Evolutionary conservation across 2,797 vertebrate species (phyloP).

Genomic region (Denticeps clupeoides): DNA sequence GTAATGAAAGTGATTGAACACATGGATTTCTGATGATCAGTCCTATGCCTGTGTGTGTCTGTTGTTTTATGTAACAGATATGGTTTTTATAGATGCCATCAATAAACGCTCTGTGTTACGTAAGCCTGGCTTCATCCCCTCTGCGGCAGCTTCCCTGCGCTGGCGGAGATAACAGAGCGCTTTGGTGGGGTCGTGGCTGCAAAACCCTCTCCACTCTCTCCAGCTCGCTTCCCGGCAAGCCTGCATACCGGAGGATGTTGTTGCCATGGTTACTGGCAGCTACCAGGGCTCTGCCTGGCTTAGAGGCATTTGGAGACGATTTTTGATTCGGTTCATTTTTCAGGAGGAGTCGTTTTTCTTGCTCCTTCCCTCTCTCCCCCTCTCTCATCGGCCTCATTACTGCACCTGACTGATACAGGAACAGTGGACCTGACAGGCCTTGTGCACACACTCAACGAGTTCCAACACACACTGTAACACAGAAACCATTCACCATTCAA

Average conservation of each 20-base stretch:
- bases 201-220: conserved; percentile 34
- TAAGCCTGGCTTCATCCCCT: conserved; percentile 11
- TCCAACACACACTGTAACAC: too few species aligned
- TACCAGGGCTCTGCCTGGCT: conserved; percentile 14
- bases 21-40: not conserved
- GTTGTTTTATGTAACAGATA: conserved; percentile 25
- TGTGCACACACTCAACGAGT: too few species aligned
- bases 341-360: not conserved
- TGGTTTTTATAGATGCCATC: conserved; percentile 18
- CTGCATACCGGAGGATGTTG: conserved; percentile 31
- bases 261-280: conserved; percentile 28
- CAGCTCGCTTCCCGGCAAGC: conserved; percentile 27
- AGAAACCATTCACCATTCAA: too few species aligned
- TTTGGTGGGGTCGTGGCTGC: conserved; percentile 32
- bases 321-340: not conserved
- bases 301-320: conserved; percentile 10
- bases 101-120: conserved; percentile 21
- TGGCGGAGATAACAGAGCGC: conserved; percentile 34
- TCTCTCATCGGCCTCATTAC: too few species aligned
- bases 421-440: too few species aligned
- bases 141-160: conserved; percentile 21
- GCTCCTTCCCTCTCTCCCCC: not conserved
- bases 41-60: not conserved
- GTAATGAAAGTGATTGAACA: not conserved
- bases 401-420: too few species aligned